phyloP scores from a whole-genome alignment of 2,113 vertebrate genomes.

The Otus sunia region DNA sequence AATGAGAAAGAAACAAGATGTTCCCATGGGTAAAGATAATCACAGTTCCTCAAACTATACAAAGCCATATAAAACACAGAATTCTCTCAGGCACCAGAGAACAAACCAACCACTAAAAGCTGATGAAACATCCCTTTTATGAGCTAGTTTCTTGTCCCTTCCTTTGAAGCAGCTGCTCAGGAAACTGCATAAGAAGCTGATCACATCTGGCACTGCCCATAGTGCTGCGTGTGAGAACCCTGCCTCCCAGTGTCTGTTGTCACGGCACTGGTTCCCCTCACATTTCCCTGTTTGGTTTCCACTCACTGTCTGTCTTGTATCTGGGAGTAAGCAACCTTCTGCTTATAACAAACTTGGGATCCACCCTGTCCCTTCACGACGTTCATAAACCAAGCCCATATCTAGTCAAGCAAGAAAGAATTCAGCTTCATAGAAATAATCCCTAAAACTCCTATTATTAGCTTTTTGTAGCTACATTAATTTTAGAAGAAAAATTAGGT shows the following conservation, averaged over 20 bases:
- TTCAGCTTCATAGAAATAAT: not conserved
- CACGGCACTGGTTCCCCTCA: not conserved
- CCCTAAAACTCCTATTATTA: not conserved
- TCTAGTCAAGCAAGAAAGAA: not conserved
- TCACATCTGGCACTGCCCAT: not conserved
- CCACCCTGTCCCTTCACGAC: not conserved
- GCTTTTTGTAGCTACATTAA: conserved; percentile 34
- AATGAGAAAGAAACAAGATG: not conserved
- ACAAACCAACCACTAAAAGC: not conserved
- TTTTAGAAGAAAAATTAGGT: conserved; percentile 56
- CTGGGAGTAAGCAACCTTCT: not conserved
- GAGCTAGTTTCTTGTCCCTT: not conserved
- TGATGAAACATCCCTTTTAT: not conserved
- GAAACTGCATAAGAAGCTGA: not conserved
- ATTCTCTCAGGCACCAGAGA: not conserved
- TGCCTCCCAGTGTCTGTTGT: not conserved
- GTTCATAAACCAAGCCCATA: not conserved
- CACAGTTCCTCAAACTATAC: not conserved
- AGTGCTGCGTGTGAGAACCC: not conserved
- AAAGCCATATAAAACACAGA: not conserved
- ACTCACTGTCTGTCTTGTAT: not conserved
- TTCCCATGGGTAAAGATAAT: not conserved
- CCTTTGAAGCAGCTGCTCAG: not conserved
- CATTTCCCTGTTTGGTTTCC: not conserved
- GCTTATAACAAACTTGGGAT: not conserved